Base-by-base conservation (phyloP, 2,888 invertebrate genomes). In the Drosophila phalerata region DNA sequence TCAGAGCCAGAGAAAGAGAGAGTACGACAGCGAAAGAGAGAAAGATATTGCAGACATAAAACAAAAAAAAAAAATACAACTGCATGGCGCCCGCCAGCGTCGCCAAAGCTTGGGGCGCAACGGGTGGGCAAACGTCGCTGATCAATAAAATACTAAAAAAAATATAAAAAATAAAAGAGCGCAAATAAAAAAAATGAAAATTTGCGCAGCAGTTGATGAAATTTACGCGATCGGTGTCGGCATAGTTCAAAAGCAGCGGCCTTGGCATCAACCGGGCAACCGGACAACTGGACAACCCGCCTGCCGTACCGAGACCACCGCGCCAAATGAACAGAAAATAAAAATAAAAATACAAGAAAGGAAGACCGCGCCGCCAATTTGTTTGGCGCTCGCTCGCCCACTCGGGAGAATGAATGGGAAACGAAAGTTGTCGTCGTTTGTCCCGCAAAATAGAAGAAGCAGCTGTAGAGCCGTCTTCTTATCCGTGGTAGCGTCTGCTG, bases 201-300 rank as follows among this genome's bases (percentile, higher is more conserved):
- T 89, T 89, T 88, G 88, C 90, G 73, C 88, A 88, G 89, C 90
- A 89, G 90, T 85, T 85, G 90, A 89, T 85, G 84, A 85, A 85
- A 85, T 85, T 85, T 85, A 89, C 84, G 90, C 90, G 90, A 89
- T 88, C 90, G 73, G 73, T 84, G 81, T 71, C 90, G 90, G 85
- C 87, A 70, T 80, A 88, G 81, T 79, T 69, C 85, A 89, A 83
- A 83, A 65, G 73, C 62, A 45, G 37, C 84, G 67, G 80, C 67
- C 80, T 62, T 74, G 79, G 84, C 65, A 66, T 48, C 57, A 69
- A 67, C 73, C 25, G 25, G 34, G 25, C 28, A 40, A 11, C 3
- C 2, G 22, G 13, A 37, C 15, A 17, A 15, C 9, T 3, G 37
- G 51, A 52, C 48, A 15, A 17, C 17, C 28, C 42, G 11, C 13